Evolutionary conservation across 2,888 invertebrate species (phyloP), one percentile per base, ranked within the genome.

Genomic region (Julus scandinavius): DNA sequence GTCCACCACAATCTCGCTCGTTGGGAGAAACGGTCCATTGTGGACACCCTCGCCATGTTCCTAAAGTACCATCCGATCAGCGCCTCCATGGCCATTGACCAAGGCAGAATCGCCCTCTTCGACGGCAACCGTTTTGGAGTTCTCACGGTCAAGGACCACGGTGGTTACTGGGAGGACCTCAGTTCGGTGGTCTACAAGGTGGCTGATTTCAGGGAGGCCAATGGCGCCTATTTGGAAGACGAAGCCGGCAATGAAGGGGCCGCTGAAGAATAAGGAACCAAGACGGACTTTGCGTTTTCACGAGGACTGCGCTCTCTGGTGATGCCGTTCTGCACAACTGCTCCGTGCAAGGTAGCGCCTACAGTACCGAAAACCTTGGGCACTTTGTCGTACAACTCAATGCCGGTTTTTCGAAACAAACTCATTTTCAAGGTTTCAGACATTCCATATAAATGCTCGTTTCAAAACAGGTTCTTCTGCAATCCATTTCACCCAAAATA

Each of bases 1-100:
- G 93, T 93, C 90, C 92, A 91, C 84, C 89, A 89, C 89, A 89
- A 89, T 58, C 72, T 89, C 87, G 89, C 89, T 40, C 87, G 89
- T 38, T 89, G 89, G 89, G 89, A 89, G 85, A 89, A 89, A 54
- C 41, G 89, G 6, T 89, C 89, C 83, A 89, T 89, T 58, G 89
- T 89, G 41, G 89, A 89, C 89, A 89, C 89, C 45, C 50, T 89
- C 86, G 89, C 89, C 88, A 89, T 89, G 89, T 89, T 89, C 50
- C 88, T 89, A 58, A 89, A 89, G 58, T 89, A 89, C 72, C 89
- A 89, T 49, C 89, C 89, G 7, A 89, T 89, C 86, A 88, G 88
- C 58, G 89, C 89, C 15, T 89, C 89, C 29, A 89, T 89, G 89
- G 89, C 89, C 87, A 88, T 89, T 41, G 89, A 87, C n/a, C 87